phyloP scores from a whole-genome alignment of 2,888 invertebrate species.

The Ashinkailepas kermadecensis region DNA sequence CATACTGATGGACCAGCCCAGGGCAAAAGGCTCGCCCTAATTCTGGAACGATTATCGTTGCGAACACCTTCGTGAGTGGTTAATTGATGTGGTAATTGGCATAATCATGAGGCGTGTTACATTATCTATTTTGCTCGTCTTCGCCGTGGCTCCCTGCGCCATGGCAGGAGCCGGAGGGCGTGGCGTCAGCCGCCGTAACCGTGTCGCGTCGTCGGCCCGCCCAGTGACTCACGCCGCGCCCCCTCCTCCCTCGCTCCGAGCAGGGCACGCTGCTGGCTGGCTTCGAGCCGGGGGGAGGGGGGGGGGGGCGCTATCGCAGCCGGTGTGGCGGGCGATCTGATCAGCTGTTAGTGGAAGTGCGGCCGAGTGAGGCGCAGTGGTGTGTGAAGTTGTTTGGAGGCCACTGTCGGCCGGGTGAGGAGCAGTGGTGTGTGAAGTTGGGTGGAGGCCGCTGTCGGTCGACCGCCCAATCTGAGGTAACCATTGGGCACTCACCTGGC shows the following conservation, averaged over 20 bases:
- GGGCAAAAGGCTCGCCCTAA: no score
- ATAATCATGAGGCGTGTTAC: no score
- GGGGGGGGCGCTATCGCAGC: background rate
- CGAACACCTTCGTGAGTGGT: no score
- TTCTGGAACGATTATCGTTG: no score
- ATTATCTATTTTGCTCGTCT: no score
- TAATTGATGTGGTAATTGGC: no score
- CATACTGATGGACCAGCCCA: no score
- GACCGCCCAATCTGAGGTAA: background rate
- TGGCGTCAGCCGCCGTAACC: background rate
- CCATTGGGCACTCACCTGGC: no score
- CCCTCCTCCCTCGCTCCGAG: background rate
- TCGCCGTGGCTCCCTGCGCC: no score
- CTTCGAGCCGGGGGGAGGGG: background rate
- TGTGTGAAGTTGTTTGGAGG: background rate
- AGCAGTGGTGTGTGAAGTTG: background rate
- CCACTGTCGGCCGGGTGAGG: background rate
- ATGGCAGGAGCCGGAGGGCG: background rate
- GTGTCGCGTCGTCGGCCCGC: background rate
- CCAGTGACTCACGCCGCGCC: background rate
- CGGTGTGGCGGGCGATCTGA: background rate
- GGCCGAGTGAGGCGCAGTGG: background rate
- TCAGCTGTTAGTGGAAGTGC: no score
- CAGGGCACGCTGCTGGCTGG: background rate
- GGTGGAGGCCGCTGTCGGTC: background rate